phyloP scores from a whole-genome alignment of 2,888 invertebrate species.

The Laothoe populi region DNA sequence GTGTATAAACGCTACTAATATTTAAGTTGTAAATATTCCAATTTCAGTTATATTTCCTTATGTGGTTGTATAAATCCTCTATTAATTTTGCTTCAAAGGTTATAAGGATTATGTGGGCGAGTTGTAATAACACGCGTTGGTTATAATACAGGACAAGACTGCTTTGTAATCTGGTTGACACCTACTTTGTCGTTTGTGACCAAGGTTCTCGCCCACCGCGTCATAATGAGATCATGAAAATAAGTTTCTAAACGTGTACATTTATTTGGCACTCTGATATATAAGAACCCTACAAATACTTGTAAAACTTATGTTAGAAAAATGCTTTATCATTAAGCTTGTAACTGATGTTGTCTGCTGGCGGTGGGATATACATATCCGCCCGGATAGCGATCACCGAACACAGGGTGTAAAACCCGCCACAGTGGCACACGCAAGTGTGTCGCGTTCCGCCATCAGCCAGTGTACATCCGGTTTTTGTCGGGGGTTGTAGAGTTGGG shows the following conservation, averaged over 20 bases:
- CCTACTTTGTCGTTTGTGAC: constrained; percentile 21
- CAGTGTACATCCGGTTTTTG: too few species aligned
- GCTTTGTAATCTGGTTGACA: constrained; percentile 23
- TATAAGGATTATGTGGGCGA: constrained; percentile 7
- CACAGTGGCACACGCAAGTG: too few species aligned
- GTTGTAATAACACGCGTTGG: constrained; percentile 12
- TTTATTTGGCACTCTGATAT: neutral
- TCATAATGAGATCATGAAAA: constrained; percentile 25
- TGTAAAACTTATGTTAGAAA: too few species aligned
- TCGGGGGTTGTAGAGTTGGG: too few species aligned
- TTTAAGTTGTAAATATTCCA: neutral
- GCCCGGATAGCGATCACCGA: too few species aligned
- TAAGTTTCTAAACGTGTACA: constrained; percentile 12
- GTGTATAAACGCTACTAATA: neutral
- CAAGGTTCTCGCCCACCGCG: constrained; percentile 26
- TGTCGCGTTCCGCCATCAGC: too few species aligned
- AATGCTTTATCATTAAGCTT: too few species aligned
- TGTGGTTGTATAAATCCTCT: neutral
- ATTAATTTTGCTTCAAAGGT: constrained; percentile 1
- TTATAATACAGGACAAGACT: constrained; percentile 7
- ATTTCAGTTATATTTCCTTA: neutral
- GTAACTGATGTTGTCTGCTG: too few species aligned
- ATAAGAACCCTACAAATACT: neutral
- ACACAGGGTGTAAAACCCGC: too few species aligned
- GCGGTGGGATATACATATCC: too few species aligned